These are phyloP conservation scores for Isaurus tuberculatus DNA, from an alignment of 92 coral and sea anemone genomes.

Conservation along the genomic window DNA sequence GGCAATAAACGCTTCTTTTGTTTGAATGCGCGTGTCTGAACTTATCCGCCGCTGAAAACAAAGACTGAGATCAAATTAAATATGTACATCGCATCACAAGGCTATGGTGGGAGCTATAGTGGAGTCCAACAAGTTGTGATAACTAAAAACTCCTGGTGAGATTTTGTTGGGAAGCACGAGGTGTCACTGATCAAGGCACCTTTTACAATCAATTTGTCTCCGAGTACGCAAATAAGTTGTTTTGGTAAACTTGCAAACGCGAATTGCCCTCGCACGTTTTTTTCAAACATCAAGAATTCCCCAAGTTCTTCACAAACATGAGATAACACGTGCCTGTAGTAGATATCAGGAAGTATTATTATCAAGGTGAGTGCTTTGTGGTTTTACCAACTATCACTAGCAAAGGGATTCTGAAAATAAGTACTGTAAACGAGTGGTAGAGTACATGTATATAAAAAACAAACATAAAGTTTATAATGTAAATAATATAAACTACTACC, in stretches of 20 bases:
- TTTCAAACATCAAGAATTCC: background rate
- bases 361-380: background rate
- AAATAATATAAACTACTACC: no score
- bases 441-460: background rate
- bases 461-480: background rate
- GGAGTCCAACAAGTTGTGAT: constrained; percentile 18
- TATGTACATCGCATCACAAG: constrained; percentile 4
- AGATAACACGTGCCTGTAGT: constrained; percentile 17
- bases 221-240: background rate
- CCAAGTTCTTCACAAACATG: background rate
- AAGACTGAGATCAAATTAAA: background rate
- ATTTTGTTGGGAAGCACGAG: background rate
- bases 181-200: background rate
- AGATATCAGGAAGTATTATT: background rate
- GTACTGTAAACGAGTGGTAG: background rate
- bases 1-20: constrained; percentile 23
- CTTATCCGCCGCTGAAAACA: constrained; percentile 42
- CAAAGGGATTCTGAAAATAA: background rate
- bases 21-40: constrained; percentile 51
- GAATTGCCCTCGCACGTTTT: background rate
- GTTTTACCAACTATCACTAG: background rate
- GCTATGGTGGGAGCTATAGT: no score
- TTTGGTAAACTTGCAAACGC: background rate
- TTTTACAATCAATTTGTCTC: background rate
- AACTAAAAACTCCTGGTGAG: background rate